Evolutionary conservation across 37 sponge, comb jelly and placozoan genomes (phyloP).

Genomic region (Geodia barretti): DNA sequence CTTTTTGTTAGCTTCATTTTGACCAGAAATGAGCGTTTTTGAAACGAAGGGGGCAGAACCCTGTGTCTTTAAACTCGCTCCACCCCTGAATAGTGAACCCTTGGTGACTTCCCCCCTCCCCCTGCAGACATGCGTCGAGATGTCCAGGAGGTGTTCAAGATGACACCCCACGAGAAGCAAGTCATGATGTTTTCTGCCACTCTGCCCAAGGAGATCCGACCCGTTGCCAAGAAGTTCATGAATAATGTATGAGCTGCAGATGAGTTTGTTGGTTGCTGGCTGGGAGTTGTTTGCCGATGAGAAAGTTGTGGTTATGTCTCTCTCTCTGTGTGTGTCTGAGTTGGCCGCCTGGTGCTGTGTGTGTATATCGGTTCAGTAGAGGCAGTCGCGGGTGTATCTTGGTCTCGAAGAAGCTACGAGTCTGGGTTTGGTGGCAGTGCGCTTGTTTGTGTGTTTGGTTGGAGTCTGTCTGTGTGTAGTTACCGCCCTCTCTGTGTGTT

Average conservation of each 20-base stretch:
- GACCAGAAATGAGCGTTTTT: too few species aligned
- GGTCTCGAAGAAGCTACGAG: background rate
- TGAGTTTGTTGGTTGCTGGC: background rate
- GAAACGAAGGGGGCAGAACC: too few species aligned
- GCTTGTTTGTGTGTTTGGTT: background rate
- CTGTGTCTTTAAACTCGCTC: too few species aligned
- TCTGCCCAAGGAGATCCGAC: conserved; percentile 96
- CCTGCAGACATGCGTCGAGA: conserved; percentile 93
- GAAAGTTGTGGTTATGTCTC: background rate
- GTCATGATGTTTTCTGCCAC: conserved; percentile 99
- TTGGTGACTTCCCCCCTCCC: background rate
- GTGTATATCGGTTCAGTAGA: background rate
- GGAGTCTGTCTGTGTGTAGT: background rate
- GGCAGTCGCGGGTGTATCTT: background rate
- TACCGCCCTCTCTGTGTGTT: background rate
- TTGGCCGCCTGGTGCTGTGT: background rate
- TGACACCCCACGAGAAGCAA: conserved; percentile 98
- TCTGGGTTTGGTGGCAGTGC: background rate
- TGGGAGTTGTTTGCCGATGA: background rate
- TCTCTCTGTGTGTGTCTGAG: conserved; percentile 8
- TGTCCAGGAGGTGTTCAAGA: conserved; percentile 97
- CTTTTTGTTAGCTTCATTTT: too few species aligned
- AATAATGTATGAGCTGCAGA: conserved; percentile 82
- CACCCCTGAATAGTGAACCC: background rate
- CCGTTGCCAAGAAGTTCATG: conserved; percentile 99